These are phyloP conservation scores for Chalcosyrphus nemorum DNA, from an alignment of 2,888 invertebrate genomes.

Conservation along the genomic window DNA sequence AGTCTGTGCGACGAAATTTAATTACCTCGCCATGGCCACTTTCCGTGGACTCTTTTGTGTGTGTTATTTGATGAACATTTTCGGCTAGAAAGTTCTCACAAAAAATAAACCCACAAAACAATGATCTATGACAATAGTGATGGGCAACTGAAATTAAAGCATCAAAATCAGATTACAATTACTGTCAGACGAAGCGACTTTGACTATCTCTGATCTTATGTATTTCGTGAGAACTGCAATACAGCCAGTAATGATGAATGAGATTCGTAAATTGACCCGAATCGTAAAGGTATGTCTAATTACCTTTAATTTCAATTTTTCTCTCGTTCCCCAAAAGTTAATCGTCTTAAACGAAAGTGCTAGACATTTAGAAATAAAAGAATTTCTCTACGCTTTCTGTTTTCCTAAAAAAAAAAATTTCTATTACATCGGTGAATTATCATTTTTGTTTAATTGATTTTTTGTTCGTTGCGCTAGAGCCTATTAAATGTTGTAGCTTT, in stretches of 20 bases:
- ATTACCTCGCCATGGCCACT: background rate
- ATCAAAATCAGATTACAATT: constrained; percentile 38
- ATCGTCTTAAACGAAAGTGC: constrained; percentile 61
- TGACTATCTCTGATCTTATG: background rate
- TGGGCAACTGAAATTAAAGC: constrained; percentile 2
- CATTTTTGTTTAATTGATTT: constrained; percentile 43
- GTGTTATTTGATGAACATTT: background rate
- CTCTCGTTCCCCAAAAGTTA: constrained; percentile 40
- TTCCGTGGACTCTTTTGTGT: background rate
- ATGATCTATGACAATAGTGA: constrained; percentile 11
- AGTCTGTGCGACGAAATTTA: background rate
- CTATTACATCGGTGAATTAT: background rate
- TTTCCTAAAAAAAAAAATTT: constrained; percentile 4
- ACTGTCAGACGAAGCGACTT: background rate
- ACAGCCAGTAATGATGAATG: constrained; percentile 5
- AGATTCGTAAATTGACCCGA: constrained; percentile 44
- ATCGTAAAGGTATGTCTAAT: constrained; percentile 47
- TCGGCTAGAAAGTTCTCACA: constrained; percentile 35
- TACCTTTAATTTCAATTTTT: constrained; percentile 45
- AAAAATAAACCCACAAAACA: background rate
- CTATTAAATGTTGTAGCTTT: background rate
- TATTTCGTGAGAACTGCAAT: background rate
- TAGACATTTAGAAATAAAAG: constrained; percentile 30
- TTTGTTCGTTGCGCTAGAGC: background rate
- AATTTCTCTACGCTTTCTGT: constrained; percentile 60